Conservation (phyloP, 1,140 invertebrate genomes). For the Centruroides vittatus region DNA sequence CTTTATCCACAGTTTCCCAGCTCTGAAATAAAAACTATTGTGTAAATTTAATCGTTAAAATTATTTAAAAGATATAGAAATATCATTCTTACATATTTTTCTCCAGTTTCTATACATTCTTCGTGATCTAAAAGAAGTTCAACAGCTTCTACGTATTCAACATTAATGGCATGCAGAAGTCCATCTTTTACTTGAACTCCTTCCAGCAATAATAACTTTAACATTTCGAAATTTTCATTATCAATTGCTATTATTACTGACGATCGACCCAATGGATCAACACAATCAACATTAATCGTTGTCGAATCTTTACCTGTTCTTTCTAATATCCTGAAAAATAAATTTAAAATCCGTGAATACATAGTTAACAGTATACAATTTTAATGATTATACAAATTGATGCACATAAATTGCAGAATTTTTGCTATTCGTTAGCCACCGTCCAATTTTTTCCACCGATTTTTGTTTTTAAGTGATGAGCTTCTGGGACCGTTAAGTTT, state of each 20-base stretch:
- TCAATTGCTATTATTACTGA: conserved; percentile 93
- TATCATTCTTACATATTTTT: conserved; percentile 50
- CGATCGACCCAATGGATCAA: conserved; percentile 82
- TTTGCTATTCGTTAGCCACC: too few species aligned
- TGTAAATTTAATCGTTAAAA: not conserved
- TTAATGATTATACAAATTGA: not conserved
- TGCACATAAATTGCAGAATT: not conserved
- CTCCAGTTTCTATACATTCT: conserved; percentile 52
- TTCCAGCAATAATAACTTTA: conserved; percentile 78
- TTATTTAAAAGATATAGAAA: too few species aligned
- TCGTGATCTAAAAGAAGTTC: conserved; percentile 89
- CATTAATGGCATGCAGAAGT: conserved; percentile 87
- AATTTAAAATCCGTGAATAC: not conserved
- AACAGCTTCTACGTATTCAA: conserved; percentile 96
- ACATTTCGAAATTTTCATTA: conserved; percentile 98
- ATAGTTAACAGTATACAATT: not conserved
- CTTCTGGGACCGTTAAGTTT: too few species aligned
- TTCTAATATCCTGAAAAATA: conserved; percentile 8
- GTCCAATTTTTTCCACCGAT: too few species aligned
- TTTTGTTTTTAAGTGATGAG: too few species aligned
- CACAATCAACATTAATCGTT: conserved; percentile 82
- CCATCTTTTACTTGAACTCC: conserved; percentile 80
- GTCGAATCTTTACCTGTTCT: conserved; percentile 3
- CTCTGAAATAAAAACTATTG: conserved; percentile 42
- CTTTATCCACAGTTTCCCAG: conserved; percentile 74